Percentiles rank a stretch among this genome's conserved stretches.
Evolutionary conservation across 2,888 invertebrate species (phyloP).

Genomic region (Arge pagana): DNA sequence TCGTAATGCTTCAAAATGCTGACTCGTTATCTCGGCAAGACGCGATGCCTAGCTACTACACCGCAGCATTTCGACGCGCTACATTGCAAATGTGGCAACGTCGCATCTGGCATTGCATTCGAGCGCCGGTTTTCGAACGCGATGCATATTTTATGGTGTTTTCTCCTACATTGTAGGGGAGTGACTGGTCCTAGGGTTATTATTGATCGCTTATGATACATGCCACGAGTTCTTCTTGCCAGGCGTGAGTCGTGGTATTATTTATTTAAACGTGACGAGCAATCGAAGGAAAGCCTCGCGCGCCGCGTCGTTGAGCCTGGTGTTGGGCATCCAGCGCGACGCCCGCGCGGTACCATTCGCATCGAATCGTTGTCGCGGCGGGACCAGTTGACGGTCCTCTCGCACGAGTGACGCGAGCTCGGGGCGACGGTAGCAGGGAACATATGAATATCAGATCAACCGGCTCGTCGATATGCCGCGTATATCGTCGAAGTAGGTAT

Average conservation of each 20-base stretch:
- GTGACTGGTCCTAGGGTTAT: conserved; percentile 10
- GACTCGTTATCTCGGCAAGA: too few relatives aligned
- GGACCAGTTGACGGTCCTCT: too few relatives aligned
- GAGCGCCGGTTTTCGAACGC: conserved; percentile 31
- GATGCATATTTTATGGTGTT: conserved; percentile 38
- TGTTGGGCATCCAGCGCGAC: background rate
- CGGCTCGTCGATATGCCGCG: too few relatives aligned
- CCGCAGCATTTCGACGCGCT: too few relatives aligned
- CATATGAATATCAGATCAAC: too few relatives aligned
- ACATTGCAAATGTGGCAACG: conserved; percentile 23
- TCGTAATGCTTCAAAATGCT: too few relatives aligned
- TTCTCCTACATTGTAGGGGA: conserved; percentile 31
- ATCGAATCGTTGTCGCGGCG: background rate
- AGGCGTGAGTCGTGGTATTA: background rate
- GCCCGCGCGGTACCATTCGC: background rate
- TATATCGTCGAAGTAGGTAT: too few relatives aligned
- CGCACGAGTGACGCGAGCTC: too few relatives aligned
- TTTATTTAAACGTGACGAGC: background rate
- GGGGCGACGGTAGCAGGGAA: too few relatives aligned
- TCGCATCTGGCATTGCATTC: conserved; percentile 22
- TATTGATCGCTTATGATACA: conserved; percentile 35
- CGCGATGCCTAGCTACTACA: too few relatives aligned
- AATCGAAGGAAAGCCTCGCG: background rate
- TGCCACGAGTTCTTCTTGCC: conserved; percentile 21
- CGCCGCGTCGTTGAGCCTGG: background rate